Base-by-base conservation (phyloP, 2,797 vertebrate species). In the Pagetopsis macropterus region DNA sequence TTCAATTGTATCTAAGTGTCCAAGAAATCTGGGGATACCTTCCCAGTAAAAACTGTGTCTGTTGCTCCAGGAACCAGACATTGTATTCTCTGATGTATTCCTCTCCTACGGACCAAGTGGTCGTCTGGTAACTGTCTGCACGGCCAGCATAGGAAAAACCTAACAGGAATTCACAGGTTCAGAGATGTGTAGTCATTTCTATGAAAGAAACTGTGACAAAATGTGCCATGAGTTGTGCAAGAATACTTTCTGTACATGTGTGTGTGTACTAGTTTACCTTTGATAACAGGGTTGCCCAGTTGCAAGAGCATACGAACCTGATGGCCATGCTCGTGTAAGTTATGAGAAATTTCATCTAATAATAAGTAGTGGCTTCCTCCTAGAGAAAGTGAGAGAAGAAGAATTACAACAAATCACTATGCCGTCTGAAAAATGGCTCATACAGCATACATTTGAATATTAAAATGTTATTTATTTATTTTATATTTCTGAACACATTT, bases 361-460 rank as follows among this genome's bases (percentile, higher is more conserved):
- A 93, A 65, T 79, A 95, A 71, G 82, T 93, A 94, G 64, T 91
- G 90, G 74, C 93, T 95, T 89, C 91, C 89, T 81, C 88, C 90
- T 93, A 23, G 45, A 49, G 5, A 11, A 31, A 21, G 56, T 11
- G n/a, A 49, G 43, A 65, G 17, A 16, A 33, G 7, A 45, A 27
- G 19, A 21, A 44, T 7, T 23, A 66, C 6, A n/a, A 37, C 8
- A 56, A 40, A 54, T 65, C 19, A 37, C 8, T 55, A 9, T 45
- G 12, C 10, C 17, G 3, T 55, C 54, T 68, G 8, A 33, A 50
- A 52, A 23, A 33, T n/a, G 9, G 5, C 17, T 69, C 4, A 61
- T 11, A 19, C 3, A 12, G 17, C 3, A 13, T 15, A 3, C 33
- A 55, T 56, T 44, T 10, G 1, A 6, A 23, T 9, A n/a, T 13